Conservation (phyloP, 2,113 vertebrate genomes). For the Nestor notabilis region DNA sequence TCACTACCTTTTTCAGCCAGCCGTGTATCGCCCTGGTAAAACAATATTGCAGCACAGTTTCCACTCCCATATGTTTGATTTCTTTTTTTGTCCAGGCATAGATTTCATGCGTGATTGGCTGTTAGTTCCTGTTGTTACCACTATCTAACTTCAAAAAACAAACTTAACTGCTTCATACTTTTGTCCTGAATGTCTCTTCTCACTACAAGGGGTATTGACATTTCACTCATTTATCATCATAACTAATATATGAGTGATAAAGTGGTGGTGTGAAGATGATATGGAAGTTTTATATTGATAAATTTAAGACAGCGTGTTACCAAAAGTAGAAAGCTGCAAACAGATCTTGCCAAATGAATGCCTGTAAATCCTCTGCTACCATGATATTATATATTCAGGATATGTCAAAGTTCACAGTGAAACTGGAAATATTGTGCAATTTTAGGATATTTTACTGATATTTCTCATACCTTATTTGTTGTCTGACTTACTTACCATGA, state of each 20-base stretch:
- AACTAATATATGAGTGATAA: background rate
- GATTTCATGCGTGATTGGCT: background rate
- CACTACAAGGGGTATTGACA: background rate
- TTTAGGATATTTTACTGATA: background rate
- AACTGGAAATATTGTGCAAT: background rate
- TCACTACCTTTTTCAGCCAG: background rate
- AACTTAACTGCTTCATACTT: background rate
- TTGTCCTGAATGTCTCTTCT: background rate
- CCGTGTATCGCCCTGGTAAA: background rate
- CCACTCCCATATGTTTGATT: background rate
- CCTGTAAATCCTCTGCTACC: background rate
- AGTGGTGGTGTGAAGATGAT: background rate
- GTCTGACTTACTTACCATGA: background rate
- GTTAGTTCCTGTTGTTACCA: background rate
- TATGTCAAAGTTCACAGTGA: background rate
- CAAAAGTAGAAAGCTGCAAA: background rate
- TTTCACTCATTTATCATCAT: background rate
- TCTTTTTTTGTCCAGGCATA: background rate
- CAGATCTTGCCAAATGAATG: background rate
- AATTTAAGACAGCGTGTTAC: background rate
- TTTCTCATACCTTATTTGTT: background rate
- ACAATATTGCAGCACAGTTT: background rate
- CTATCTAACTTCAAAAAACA: background rate
- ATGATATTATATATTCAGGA: background rate
- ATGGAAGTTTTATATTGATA: background rate